phyloP scores from a whole-genome alignment of 53 echinoderm and acorn worm species.

The Zoroaster sp. region DNA sequence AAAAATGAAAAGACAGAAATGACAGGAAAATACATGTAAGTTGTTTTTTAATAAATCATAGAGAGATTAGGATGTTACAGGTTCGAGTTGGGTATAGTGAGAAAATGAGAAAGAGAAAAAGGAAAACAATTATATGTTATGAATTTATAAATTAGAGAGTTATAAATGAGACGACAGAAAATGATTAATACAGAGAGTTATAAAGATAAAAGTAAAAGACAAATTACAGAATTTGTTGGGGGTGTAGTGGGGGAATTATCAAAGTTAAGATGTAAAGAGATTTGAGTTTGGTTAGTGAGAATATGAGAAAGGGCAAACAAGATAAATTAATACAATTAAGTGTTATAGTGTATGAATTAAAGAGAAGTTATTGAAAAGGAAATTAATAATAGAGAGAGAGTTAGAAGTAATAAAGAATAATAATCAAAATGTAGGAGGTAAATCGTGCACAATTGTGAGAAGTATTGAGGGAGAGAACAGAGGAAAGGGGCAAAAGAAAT shows the following conservation, averaged over 20 bases:
- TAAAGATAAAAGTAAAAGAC: too few relatives aligned
- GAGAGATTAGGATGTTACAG: too few relatives aligned
- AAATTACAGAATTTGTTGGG: too few relatives aligned
- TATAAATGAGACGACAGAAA: too few relatives aligned
- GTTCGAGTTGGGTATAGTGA: too few relatives aligned
- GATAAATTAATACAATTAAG: too few relatives aligned
- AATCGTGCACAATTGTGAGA: not conserved
- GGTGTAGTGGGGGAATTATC: too few relatives aligned
- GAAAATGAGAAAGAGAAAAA: not conserved
- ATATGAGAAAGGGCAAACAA: too few relatives aligned
- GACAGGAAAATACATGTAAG: too few relatives aligned
- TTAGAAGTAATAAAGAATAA: not conserved
- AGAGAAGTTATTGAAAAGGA: not conserved
- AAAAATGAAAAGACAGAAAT: not conserved
- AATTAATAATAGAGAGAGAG: not conserved
- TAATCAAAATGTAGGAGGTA: not conserved
- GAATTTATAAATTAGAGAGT: not conserved
- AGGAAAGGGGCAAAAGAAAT: not conserved
- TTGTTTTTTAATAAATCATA: too few relatives aligned
- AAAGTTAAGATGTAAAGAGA: not conserved
- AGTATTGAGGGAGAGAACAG: not conserved
- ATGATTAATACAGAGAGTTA: too few relatives aligned
- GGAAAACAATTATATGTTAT: not conserved
- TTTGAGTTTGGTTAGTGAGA: not conserved
- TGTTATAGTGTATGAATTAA: too few relatives aligned